A percentile compares a stretch with the other conserved stretches of the same genome.
Conservation (phyloP, 30 jellyfish, hydroid and myxozoan genomes). For the Cassiopea xamachana region DNA sequence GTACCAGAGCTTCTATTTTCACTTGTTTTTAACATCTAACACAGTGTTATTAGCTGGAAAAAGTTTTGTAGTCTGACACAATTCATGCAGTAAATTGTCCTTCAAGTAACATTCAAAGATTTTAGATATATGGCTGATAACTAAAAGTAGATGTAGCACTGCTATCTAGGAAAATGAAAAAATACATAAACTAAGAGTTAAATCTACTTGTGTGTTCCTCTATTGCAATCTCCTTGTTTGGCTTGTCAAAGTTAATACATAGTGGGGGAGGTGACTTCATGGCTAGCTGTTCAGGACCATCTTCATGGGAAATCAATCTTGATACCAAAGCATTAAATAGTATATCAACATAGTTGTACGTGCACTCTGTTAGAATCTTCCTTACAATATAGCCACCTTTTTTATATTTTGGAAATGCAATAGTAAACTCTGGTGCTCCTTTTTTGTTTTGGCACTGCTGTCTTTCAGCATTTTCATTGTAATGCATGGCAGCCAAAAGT, state of each 20-base stretch:
- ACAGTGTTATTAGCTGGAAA: neutral
- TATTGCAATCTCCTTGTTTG: conserved; percentile 42
- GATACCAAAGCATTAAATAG: conserved; percentile 49
- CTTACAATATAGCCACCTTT: conserved; percentile 49
- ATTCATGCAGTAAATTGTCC: neutral
- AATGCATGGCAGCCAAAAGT: conserved; percentile 41
- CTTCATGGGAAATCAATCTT: conserved; percentile 34
- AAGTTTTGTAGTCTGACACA: neutral
- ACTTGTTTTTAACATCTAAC: conserved; percentile 13
- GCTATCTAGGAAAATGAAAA: conserved; percentile 1
- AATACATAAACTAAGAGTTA: neutral
- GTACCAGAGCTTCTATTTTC: neutral
- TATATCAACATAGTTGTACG: conserved; percentile 48
- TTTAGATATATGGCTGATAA: neutral
- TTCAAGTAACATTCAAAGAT: neutral
- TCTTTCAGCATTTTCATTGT: conserved; percentile 44
- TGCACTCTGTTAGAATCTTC: conserved; percentile 46
- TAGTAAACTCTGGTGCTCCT: conserved; percentile 20
- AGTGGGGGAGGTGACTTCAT: conserved; percentile 47
- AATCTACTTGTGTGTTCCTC: conserved; percentile 39
- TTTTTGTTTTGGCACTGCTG: conserved; percentile 31
- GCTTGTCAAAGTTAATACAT: conserved; percentile 44
- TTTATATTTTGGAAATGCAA: conserved; percentile 44
- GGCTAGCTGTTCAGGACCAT: conserved; percentile 38
- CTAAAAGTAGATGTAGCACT: conserved; percentile 15